Evolutionary conservation across 2,113 vertebrate species (phyloP), one percentile per base, ranked within the genome.

Genomic region (Penelope pileata): DNA sequence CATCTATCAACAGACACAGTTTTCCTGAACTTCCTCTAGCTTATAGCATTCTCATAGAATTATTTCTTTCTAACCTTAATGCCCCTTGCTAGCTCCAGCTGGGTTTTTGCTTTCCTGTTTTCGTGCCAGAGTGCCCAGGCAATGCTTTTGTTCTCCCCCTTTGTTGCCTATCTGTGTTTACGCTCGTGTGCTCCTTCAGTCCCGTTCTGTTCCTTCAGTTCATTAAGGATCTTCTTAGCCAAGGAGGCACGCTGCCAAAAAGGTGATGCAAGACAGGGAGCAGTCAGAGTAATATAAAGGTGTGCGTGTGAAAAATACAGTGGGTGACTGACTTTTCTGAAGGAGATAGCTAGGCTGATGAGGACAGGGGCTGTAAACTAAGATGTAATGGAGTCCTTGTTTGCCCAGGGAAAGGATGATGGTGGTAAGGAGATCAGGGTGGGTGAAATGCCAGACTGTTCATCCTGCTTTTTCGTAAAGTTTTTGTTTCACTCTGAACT

Each of bases 171-270:
- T 78, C 73, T 93, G 85, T 90, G 74, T 93, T 96, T 95, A 86
- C 76, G 60, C 68, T 75, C 75, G 42, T 88, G 68, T 75, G 77
- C 68, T 92, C 56, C 76, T 42, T 88, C n/a, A n/a, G n/a, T n/a
- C n/a, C n/a, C n/a, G n/a, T 94, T 86, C 70, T 88, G 64, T 95
- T 12, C 83, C 90, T 90, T 88, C 86, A 64, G 34, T 91, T 94
- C 88, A 84, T 96, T 95, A 86, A 72, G 83, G 45, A 58, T 81
- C 63, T 80, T 43, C 30, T 43, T 90, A 92, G 80, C 32, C 80
- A 92, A 81, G 60, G 0, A 0, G 83, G 56, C 10, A 1, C 1
- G 29, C 72, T 77, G 76, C 90, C 88, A 92, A 74, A 67, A 92
- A 88, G 87, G 59, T 94, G 59, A 70, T 40, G 64, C 42, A 32